phyloP scores from a whole-genome alignment of 2,797 vertebrate genomes.

The Pangasius larnaudii region DNA sequence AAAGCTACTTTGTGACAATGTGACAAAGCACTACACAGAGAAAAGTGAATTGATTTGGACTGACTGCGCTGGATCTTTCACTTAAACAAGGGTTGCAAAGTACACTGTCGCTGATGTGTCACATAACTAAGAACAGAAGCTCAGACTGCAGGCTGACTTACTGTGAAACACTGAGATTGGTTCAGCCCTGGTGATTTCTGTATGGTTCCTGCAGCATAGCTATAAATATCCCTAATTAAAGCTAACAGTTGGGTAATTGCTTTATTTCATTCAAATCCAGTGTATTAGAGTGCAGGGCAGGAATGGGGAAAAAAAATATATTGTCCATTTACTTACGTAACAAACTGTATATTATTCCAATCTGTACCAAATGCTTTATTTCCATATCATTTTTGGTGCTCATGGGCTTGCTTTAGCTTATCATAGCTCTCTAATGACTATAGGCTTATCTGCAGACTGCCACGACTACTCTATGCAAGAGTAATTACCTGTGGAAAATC shows the following conservation, averaged over 20 bases:
- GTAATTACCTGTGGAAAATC: slow-evolving; percentile 59
- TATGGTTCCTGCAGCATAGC: background rate
- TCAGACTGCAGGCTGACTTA: background rate
- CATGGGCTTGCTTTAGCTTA: slow-evolving; percentile 42
- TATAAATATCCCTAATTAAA: background rate
- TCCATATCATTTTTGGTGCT: slow-evolving; percentile 27
- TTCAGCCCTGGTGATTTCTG: background rate
- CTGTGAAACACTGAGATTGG: background rate
- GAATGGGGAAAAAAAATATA: background rate
- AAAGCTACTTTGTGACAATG: background rate
- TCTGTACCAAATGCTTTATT: slow-evolving; percentile 10
- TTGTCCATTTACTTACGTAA: background rate
- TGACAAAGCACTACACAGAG: background rate
- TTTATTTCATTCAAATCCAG: slow-evolving; percentile 4
- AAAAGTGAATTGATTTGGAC: background rate
- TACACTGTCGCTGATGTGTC: background rate
- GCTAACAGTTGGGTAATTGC: background rate
- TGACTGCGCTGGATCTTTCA: background rate
- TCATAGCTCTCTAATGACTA: slow-evolving; percentile 46
- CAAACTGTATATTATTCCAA: background rate
- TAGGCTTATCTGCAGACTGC: slow-evolving; percentile 48
- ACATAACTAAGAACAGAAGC: background rate
- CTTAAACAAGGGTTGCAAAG: background rate
- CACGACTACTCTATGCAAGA: slow-evolving; percentile 54
- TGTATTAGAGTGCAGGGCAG: background rate